These are phyloP conservation scores for Meghimatium bilineatum DNA, from an alignment of 2,888 invertebrate genomes.

Conservation along the genomic window DNA sequence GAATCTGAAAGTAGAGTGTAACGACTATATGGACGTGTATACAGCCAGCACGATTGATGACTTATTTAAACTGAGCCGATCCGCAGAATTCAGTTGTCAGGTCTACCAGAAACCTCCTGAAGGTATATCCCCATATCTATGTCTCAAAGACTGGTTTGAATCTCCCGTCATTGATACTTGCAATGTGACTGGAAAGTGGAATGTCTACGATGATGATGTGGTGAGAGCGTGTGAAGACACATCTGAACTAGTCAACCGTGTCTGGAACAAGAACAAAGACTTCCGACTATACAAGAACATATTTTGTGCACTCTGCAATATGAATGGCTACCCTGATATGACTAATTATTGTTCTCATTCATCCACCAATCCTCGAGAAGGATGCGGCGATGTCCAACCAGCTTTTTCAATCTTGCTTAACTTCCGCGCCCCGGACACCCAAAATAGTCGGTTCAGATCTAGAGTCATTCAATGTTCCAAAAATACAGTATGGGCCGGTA, in stretches of 20 bases:
- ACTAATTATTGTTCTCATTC: not conserved
- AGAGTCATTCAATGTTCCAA: not conserved
- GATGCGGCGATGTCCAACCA: no score
- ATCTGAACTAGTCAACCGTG: not conserved
- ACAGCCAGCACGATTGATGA: not conserved
- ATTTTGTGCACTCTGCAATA: constrained; percentile 41
- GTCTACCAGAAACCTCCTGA: not conserved
- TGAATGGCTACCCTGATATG: not conserved
- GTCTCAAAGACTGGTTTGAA: not conserved
- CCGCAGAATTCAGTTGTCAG: not conserved
- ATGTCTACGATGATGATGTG: constrained; percentile 8
- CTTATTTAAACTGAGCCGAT: not conserved
- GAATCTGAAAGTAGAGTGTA: not conserved
- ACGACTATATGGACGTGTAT: constrained; percentile 16
- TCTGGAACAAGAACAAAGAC: not conserved
- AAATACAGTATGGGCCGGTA: not conserved
- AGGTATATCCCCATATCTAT: not conserved
- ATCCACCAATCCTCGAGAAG: not conserved
- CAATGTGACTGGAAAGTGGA: constrained; percentile 33
- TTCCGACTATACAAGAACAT: not conserved
- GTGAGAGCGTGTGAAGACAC: not conserved
- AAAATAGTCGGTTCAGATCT: no score
- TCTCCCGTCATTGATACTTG: not conserved
- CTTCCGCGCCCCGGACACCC: not conserved
- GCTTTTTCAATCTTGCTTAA: constrained; percentile 4